Evolutionary conservation across 2,888 invertebrate species (phyloP), one percentile per base, ranked within the genome.

Genomic region (Diarsia rubi): DNA sequence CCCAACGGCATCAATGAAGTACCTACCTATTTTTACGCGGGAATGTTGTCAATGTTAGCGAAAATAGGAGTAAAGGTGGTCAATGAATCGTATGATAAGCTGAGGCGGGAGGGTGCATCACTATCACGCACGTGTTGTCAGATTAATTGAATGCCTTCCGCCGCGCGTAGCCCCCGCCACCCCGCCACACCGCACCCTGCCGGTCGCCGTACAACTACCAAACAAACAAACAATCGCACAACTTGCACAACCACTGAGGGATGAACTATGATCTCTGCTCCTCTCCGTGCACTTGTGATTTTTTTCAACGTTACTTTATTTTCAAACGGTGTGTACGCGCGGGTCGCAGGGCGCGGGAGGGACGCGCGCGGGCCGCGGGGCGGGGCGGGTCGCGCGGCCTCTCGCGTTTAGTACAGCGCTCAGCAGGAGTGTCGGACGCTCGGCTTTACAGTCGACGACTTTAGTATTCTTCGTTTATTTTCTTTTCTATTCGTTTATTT

Each of bases 401-500:
- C 93, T 93, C 93, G 93, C 95, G 95, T 95, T 96, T 96, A 96
- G 96, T 96, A 96, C 94, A 95, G 94, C 95, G 96, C 95, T 96
- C 96, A 96, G 95, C 95, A 94, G 93, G 96, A 96, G 96, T 95
- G 96, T 94, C 96, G 96, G 94, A 95, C 96, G 96, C 96, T 92
- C 95, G 96, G 93, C 94, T 96, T 93, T 85, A 92, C 93, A 93
- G 94, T 94, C 95, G 95, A 93, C 95, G 92, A 95, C 93, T 95
- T 96, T 95, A 93, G 93, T 95, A 95, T 96, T 96, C 95, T 96
- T 96, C 96, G 95, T 96, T 96, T 96, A 95, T 96, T 96, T 96
- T 96, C 95, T 96, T 96, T 96, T 96, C 94, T 96, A 95, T 96
- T 96, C 95, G 93, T 96, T 96, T 96, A 95, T 96, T 96, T 95